Percentiles rank a stretch among this genome's conserved stretches.
phyloP scores from a whole-genome alignment of 1,140 invertebrate species.

The Caenorhabditis tropicalis region DNA sequence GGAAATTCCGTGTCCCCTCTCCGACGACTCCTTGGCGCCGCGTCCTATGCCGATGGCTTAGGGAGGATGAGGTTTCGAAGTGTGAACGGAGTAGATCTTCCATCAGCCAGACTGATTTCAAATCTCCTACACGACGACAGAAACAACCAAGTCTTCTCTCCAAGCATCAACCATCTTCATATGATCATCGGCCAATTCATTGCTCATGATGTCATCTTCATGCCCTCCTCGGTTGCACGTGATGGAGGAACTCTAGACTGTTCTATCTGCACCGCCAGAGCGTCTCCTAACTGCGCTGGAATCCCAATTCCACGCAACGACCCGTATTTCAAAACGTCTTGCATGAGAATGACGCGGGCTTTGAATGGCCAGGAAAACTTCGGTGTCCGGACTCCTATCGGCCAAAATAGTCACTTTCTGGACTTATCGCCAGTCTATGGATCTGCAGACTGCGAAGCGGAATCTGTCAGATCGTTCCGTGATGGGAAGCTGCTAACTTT shows the following conservation, averaged over 20 bases:
- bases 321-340: constrained; percentile 26
- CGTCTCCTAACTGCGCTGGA: constrained; percentile 47
- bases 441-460: constrained; percentile 30
- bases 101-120: constrained; percentile 45
- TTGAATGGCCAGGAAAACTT: constrained; percentile 50
- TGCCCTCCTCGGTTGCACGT: constrained; percentile 45
- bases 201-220: constrained; percentile 54
- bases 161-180: constrained; percentile 45
- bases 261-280: constrained; percentile 10
- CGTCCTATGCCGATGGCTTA: constrained; percentile 50
- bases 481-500: neutral
- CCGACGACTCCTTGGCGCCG: constrained; percentile 18
- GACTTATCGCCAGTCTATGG: constrained; percentile 53
- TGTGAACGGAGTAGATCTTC: constrained; percentile 1
- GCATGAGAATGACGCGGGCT: constrained; percentile 47
- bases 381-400: constrained; percentile 45
- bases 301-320: constrained; percentile 41
- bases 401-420: constrained; percentile 53
- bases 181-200: constrained; percentile 54
- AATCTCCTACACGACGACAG: constrained; percentile 36
- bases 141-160: constrained; percentile 37
- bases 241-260: constrained; percentile 51
- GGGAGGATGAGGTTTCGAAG: constrained; percentile 19
- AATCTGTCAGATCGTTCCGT: constrained; percentile 10
- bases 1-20: constrained; percentile 73